Percentiles rank a stretch among this genome's conserved stretches.
These are phyloP conservation scores for Sminthurides bifidus DNA, from an alignment of 1,140 invertebrate genomes.

Conservation along the genomic window DNA sequence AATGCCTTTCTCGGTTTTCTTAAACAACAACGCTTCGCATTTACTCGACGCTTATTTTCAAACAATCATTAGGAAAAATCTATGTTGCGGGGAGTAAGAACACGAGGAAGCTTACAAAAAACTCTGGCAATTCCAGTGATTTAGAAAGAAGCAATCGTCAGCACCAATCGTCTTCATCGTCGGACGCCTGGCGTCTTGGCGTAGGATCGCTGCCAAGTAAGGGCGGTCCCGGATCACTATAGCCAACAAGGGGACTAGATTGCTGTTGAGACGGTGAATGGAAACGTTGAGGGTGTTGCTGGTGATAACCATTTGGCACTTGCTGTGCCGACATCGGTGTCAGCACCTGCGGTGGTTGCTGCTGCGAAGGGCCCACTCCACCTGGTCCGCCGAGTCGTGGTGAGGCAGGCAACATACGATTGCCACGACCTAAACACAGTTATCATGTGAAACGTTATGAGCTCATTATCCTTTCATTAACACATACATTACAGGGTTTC, in stretches of 20 bases:
- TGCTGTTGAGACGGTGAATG: neutral
- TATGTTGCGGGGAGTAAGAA: no score
- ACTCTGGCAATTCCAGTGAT: slow-evolving; percentile 8
- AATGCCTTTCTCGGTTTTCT: no score
- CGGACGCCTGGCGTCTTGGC: slow-evolving; percentile 15
- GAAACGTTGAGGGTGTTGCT: neutral
- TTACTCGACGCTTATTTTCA: no score
- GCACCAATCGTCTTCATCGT: slow-evolving; percentile 32
- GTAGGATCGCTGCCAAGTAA: neutral
- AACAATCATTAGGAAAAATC: no score
- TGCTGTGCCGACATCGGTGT: neutral
- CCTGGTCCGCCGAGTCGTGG: no score
- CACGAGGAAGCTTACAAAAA: no score
- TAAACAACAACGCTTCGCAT: no score
- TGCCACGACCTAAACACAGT: slow-evolving; percentile 20
- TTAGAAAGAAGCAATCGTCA: slow-evolving; percentile 26
- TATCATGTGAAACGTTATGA: no score
- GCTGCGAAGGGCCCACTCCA: neutral
- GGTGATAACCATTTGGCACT: neutral
- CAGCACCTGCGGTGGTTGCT: neutral
- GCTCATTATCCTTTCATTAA: no score
- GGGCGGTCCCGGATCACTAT: slow-evolving; percentile 26
- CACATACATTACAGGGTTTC: no score
- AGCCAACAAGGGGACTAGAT: neutral
- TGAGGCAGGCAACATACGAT: slow-evolving; percentile 22